Evolutionary conservation across 2,797 vertebrate species (phyloP).

Genomic region (Chelmon rostratus): DNA sequence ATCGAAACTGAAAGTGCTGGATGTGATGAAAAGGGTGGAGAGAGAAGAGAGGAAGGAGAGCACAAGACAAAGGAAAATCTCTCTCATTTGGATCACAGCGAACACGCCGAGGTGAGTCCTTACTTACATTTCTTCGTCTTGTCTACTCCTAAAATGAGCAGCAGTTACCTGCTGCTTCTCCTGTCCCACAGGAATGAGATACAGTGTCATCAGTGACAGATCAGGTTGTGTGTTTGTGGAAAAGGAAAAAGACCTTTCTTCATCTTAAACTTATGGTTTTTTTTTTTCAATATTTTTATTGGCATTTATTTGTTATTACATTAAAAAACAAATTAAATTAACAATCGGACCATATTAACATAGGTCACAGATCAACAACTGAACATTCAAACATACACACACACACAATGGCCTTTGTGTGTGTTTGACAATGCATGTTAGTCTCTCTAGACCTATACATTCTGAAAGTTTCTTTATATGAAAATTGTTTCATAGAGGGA

Average conservation of each 20-base stretch:
- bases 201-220: neutral
- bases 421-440: no score
- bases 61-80: neutral
- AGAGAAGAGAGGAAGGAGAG: neutral
- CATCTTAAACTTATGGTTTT: neutral
- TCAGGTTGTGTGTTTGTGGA: neutral
- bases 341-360: no score
- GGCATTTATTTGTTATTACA: no score
- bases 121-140: neutral
- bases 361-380: no score
- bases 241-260: no score
- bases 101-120: slow-evolving; percentile 45
- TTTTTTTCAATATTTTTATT: no score
- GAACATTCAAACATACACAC: no score
- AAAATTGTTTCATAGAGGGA: no score
- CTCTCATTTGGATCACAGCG: neutral
- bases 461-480: no score
- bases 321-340: no score
- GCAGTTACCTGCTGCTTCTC: neutral
- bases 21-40: neutral
- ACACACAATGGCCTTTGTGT: no score
- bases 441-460: no score
- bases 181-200: neutral
- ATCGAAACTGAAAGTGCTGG: slow-evolving; percentile 43
- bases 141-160: neutral